Evolutionary conservation across 2,113 vertebrate species (phyloP).

Genomic region (Conger conger): DNA sequence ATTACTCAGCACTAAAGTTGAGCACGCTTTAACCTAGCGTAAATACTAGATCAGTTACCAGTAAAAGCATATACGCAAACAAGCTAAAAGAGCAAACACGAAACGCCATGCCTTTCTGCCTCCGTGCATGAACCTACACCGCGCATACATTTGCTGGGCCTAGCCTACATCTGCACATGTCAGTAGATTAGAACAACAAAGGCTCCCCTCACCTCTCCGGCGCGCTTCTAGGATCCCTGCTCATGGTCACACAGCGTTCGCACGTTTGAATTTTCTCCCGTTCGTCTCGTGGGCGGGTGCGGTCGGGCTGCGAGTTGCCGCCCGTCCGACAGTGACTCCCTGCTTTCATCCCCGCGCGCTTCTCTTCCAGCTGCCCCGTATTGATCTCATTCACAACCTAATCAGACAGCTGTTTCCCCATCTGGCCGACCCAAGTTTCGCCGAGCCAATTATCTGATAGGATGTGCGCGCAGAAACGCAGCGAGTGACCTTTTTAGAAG

Average conservation of each 20-base stretch:
- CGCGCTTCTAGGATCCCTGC: not conserved
- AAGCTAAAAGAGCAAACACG: too few species aligned
- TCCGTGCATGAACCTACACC: too few species aligned
- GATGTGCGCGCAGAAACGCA: not conserved
- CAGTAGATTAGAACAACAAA: not conserved
- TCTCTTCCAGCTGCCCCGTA: not conserved
- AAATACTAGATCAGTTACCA: too few species aligned
- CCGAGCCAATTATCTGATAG: not conserved
- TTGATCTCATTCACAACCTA: conserved; percentile 5
- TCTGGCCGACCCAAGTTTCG: not conserved
- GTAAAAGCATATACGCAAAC: too few species aligned
- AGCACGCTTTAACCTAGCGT: too few species aligned
- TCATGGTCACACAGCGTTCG: not conserved
- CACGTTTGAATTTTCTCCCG: not conserved
- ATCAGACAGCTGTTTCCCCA: conserved; percentile 9
- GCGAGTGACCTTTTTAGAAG: not conserved
- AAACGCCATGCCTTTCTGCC: too few species aligned
- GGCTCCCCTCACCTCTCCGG: not conserved
- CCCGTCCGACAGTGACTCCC: not conserved
- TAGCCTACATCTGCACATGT: not conserved
- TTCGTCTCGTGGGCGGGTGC: not conserved
- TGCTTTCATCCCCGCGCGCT: not conserved
- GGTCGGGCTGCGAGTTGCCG: not conserved
- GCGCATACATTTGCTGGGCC: not conserved
- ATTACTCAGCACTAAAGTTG: too few species aligned